phyloP scores from a whole-genome alignment of 1,140 invertebrate species.

The Ephestia elutella region DNA sequence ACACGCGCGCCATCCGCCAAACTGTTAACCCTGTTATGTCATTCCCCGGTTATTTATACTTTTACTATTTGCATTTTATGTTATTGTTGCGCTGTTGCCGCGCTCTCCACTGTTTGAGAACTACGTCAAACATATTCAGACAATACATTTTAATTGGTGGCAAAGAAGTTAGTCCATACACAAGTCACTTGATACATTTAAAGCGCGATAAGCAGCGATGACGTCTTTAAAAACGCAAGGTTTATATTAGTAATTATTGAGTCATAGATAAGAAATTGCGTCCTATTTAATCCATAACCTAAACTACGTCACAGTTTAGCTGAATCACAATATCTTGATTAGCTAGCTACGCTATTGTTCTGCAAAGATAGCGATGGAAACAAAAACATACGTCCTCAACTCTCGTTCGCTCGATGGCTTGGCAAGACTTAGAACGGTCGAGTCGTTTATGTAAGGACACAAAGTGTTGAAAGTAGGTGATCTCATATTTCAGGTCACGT shows the following conservation, averaged over 20 bases:
- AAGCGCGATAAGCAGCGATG: neutral
- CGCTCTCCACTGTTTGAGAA: neutral
- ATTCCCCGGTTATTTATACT: neutral
- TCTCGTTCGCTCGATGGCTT: neutral
- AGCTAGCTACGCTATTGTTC: too few species aligned
- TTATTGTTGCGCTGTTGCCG: neutral
- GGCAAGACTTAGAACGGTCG: too few species aligned
- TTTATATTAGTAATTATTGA: neutral
- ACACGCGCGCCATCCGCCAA: neutral
- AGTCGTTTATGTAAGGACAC: too few species aligned
- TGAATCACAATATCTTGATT: too few species aligned
- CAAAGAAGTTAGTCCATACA: neutral
- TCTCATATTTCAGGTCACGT: neutral
- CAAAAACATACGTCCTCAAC: too few species aligned
- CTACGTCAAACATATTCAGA: neutral
- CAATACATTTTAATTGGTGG: neutral
- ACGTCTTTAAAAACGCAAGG: neutral
- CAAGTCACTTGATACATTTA: neutral
- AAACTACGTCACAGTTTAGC: too few species aligned
- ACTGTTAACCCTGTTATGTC: conserved; percentile 7
- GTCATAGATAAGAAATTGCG: too few species aligned
- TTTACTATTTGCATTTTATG: neutral
- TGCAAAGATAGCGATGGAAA: too few species aligned
- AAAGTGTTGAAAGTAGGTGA: neutral
- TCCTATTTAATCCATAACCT: too few species aligned